phyloP scores from a whole-genome alignment of 2,888 invertebrate genomes.

The Junonia oenone region DNA sequence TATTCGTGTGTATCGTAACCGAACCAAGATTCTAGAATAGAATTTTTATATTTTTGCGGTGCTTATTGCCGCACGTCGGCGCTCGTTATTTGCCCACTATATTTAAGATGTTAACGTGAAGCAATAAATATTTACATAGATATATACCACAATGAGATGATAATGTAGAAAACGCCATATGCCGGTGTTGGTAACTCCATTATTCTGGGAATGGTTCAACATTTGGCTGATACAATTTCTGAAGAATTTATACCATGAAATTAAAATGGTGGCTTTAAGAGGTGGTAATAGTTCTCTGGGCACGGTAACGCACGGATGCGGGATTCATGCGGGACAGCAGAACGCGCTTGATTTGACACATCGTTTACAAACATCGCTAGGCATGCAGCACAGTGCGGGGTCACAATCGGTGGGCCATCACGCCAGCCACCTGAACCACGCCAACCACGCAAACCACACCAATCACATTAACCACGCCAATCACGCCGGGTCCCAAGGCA shows the following conservation, averaged over 20 bases:
- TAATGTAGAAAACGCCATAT: conserved; percentile 40
- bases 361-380: conserved; percentile 58
- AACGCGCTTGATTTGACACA: conserved; percentile 54
- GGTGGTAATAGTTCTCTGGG: conserved; percentile 57
- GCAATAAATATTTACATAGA: conserved; percentile 30
- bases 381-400: conserved; percentile 47
- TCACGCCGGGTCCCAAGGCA: conserved; percentile 23
- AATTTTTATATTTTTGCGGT: conserved; percentile 26
- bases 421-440: conserved; percentile 53
- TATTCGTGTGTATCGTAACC: conserved; percentile 40
- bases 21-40: conserved; percentile 30
- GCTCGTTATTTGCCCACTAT: conserved; percentile 16
- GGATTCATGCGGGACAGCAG: conserved; percentile 55
- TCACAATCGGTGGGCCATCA: conserved; percentile 54
- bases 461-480: conserved; percentile 25
- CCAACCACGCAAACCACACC: conserved; percentile 31
- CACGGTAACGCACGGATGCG: conserved; percentile 50
- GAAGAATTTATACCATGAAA: conserved; percentile 72
- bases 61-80: conserved; percentile 20
- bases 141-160: conserved; percentile 35
- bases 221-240: conserved; percentile 69
- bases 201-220: conserved; percentile 75
- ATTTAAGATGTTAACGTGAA: conserved; percentile 25
- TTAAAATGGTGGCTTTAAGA: conserved; percentile 72
- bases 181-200: conserved; percentile 63